Base-by-base conservation (phyloP, 2,888 invertebrate genomes). In the Apoderus coryli region DNA sequence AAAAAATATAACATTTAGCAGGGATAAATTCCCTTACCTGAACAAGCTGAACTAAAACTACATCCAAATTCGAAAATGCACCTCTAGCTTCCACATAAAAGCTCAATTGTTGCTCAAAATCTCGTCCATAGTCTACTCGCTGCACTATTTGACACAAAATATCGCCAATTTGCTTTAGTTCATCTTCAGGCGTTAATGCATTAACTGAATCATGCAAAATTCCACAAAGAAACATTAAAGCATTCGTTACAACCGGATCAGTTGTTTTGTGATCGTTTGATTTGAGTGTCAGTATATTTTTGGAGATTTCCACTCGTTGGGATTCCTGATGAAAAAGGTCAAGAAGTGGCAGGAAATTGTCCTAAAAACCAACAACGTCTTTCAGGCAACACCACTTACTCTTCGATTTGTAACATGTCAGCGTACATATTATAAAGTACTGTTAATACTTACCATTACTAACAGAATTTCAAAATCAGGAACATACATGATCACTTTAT, bases 81-180 rank as follows among this genome's bases (percentile, higher is more conserved):
- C 82, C 79, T 41, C 96, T 69, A 9, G 88, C 81, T 54, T 93
- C 90, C 2, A 89, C 93, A 56, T 86, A 93, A 63, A 93, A 95
- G 50, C 76, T 77, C 6, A 98, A 64, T 54, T 90, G 89, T 45
- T 82, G 80, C 51, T 95, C 93, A 50, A 86, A 76, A 57, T 93
- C 88, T 9, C 74, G 65, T 5, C 81, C 84, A 54, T 81, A 88
- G 39, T 77, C 69, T 4, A 95, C 81, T 34, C 75, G 71, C 43
- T 75, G 69, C 10, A 93, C 72, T 38, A 86, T 78, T 42, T 71
- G 72, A 40, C 76, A 81, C 37, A 95, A 79, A 29, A 92, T 62
- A 39, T 76, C 72, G 4, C 86, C 78, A 39, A 90, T 85, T 53
- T 81, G 76, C 41, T 34, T 32, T 38, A 75, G 76, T 56, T 95